Percentiles rank a stretch among this genome's conserved stretches.
Evolutionary conservation across 2,113 vertebrate genomes (phyloP).

Genomic region (Passer montanus): DNA sequence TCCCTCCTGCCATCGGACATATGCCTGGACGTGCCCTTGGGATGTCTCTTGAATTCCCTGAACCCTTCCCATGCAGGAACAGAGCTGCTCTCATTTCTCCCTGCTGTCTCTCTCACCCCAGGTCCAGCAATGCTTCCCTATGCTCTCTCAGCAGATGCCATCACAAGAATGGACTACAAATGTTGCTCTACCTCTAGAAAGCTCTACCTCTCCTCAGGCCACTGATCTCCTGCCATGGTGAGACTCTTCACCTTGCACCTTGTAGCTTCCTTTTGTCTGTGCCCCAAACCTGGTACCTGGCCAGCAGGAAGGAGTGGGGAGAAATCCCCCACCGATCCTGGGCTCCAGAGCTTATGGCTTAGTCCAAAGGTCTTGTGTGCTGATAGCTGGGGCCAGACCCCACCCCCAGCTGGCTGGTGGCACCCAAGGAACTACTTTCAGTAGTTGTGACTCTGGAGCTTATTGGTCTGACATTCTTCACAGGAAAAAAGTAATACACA

Average conservation of each 20-base stretch:
- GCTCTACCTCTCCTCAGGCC: not conserved
- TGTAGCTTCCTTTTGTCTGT: not conserved
- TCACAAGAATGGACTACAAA: not conserved
- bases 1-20: not conserved
- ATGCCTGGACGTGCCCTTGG: not conserved
- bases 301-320: not conserved
- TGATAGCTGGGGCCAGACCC: not conserved
- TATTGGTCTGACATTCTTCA: not conserved
- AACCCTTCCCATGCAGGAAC: not conserved
- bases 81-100: not conserved
- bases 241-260: not conserved
- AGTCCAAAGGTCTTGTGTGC: not conserved
- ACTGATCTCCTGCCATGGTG: not conserved
- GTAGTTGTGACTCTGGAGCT: not conserved
- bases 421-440: not conserved
- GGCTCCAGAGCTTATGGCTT: not conserved
- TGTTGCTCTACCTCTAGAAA: not conserved
- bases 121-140: not conserved
- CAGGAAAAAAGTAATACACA: not conserved
- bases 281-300: not conserved
- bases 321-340: not conserved
- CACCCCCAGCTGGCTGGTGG: not conserved
- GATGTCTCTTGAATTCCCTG: not conserved
- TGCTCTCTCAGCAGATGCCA: not conserved
- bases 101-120: not conserved